phyloP scores from a whole-genome alignment of 2,113 vertebrate species.

The Solea solea region DNA sequence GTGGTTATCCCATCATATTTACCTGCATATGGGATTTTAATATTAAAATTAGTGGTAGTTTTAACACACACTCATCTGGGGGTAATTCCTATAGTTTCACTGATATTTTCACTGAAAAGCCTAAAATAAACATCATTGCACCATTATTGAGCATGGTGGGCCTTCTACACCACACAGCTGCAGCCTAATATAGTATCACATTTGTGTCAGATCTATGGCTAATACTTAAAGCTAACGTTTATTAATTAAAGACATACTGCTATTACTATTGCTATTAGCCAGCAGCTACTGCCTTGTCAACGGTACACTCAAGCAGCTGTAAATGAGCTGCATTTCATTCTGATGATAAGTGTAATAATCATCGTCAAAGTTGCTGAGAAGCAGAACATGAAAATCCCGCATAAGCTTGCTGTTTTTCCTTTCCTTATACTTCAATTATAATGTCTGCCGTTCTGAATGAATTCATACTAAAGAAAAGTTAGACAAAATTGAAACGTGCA shows the following conservation, averaged over 20 bases:
- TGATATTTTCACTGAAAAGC: too few species aligned
- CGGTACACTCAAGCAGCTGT: background rate
- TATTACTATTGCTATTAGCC: too few species aligned
- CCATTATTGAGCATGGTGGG: too few species aligned
- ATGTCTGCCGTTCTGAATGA: background rate
- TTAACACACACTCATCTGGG: too few species aligned
- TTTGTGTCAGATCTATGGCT: background rate
- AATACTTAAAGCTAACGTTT: background rate
- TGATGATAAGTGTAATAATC: background rate
- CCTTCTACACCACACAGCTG: too few species aligned
- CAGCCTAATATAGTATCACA: background rate
- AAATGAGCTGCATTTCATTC: background rate
- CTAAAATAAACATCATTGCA: too few species aligned
- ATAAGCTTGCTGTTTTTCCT: background rate
- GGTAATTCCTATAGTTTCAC: too few species aligned
- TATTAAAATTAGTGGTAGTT: too few species aligned
- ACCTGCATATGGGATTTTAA: conserved; percentile 10
- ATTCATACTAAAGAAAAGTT: conserved; percentile 34
- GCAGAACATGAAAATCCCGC: background rate
- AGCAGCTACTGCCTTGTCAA: background rate
- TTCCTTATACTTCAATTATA: background rate
- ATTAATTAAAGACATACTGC: conserved; percentile 1
- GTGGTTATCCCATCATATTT: conserved; percentile 38
- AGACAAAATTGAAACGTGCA: conserved; percentile 34
- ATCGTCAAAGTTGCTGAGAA: background rate